Base-by-base conservation (phyloP, 2,113 vertebrate genomes). In the Dryoscopus gambensis region DNA sequence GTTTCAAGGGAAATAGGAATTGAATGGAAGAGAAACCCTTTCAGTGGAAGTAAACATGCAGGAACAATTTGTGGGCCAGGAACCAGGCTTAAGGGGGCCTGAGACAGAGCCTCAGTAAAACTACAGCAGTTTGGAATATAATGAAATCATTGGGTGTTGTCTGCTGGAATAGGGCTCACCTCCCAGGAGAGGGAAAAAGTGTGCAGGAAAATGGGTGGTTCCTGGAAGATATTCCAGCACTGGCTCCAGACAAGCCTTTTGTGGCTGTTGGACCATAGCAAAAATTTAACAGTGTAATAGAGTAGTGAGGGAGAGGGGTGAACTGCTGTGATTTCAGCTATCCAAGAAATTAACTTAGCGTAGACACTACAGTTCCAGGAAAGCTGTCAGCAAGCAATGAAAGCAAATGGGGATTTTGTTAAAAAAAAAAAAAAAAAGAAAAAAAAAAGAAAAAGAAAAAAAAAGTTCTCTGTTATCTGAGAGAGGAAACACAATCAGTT, bases 331-430 rank as follows among this genome's bases (percentile, higher is more conserved):
- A 79, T 79, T 87, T 87, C 88, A 90, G 46, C 67, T 88, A 22
- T 76, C 82, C 74, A 62, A 88, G 62, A 87, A 91, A 91, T 91
- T 87, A 82, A 53, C 65, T 87, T 53, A 40, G 53, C 5, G 9
- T 76, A 76, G 78, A 64, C 46, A 37, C 82, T 56, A 46, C 49
- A 76, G 70, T 85, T 95, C 75, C 70, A 90, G 94, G 92, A 95
- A 85, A 85, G 49, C 57, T 93, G 90, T 73, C 90, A 94, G 62
- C 40, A 73, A 69, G 57, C 62, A 93, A 68, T 87, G 78, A 91
- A 91, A 95, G 70, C 53, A 95, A 93, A 89, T 37, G 90, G 44
- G 39, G 17, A 83, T 85, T 93, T 86, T 82, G 53, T 37, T 3
- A 3, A 8, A 39, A 60, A 50, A 47, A 68, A 53, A 68, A 53